Percentiles rank a stretch among this genome's conserved stretches.
Evolutionary conservation across 2,797 vertebrate species (phyloP).

Genomic region (Natrix natrix): DNA sequence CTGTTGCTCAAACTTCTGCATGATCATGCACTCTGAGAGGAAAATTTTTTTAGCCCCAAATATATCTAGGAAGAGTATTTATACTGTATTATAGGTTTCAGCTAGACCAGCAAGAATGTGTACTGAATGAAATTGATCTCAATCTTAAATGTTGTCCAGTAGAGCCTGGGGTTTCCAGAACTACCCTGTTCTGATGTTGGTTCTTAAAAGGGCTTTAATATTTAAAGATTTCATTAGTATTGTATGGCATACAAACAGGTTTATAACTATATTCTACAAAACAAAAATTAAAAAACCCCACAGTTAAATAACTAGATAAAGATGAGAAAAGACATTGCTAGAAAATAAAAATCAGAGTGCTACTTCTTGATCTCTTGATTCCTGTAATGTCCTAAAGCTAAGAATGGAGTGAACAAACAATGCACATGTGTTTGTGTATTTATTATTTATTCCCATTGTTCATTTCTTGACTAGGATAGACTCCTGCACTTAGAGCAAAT

Average conservation of each 20-base stretch:
- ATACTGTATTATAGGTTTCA: background rate
- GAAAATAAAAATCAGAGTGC: background rate
- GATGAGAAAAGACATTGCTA: background rate
- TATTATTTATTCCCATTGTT: background rate
- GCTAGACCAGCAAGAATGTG: background rate
- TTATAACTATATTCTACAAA: background rate
- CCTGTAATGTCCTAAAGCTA: background rate
- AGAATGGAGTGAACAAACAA: background rate
- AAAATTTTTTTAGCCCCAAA: background rate
- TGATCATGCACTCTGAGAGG: background rate
- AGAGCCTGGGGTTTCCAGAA: background rate
- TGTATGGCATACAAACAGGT: background rate
- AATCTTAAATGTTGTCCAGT: background rate
- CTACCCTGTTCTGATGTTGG: background rate
- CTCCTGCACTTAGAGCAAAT: background rate
- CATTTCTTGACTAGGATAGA: background rate
- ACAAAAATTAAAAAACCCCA: too few species aligned
- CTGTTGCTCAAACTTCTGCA: background rate
- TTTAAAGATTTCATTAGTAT: background rate
- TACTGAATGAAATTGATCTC: background rate
- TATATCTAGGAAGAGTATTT: background rate
- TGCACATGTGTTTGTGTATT: background rate
- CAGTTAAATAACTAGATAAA: background rate
- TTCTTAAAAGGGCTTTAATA: background rate
- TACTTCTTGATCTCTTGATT: background rate